These are phyloP conservation scores for Bombus confusus DNA, from an alignment of 1,140 invertebrate genomes.

Conservation along the genomic window DNA sequence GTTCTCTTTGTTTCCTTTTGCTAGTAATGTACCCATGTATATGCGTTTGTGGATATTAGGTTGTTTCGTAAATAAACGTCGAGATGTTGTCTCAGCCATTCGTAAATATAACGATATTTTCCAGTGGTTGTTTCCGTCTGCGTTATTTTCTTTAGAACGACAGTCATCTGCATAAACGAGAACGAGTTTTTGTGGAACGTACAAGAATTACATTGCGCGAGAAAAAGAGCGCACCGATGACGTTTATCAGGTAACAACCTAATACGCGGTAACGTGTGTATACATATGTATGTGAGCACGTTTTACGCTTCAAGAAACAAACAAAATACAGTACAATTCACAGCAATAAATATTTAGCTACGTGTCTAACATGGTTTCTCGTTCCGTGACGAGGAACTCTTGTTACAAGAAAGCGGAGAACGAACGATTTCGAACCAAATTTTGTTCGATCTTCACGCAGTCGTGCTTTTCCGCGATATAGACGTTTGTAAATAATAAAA, in stretches of 20 bases:
- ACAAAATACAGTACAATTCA: slow-evolving; percentile 7
- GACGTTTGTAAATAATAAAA: slow-evolving; percentile 9
- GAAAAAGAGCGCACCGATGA: too few relatives aligned
- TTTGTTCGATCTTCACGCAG: slow-evolving; percentile 13
- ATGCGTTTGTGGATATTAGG: background rate
- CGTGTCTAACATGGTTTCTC: background rate
- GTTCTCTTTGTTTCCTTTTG: slow-evolving; percentile 16
- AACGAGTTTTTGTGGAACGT: background rate
- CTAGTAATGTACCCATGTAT: background rate
- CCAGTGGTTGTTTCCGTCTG: too few relatives aligned
- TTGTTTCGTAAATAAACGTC: background rate
- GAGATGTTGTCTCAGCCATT: too few relatives aligned
- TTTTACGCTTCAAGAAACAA: slow-evolving; percentile 7
- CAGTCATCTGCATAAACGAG: too few relatives aligned
- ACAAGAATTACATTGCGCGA: too few relatives aligned
- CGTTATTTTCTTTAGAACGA: background rate
- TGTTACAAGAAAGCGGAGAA: background rate
- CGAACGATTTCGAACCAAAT: background rate
- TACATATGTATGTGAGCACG: background rate
- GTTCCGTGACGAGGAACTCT: background rate
- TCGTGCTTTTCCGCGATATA: slow-evolving; percentile 24
- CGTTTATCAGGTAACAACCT: background rate
- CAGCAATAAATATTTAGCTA: slow-evolving; percentile 17
- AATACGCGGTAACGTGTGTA: background rate
- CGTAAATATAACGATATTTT: too few relatives aligned